Conservation (phyloP, 2,797 vertebrate genomes). For the Apodemus agrarius region DNA sequence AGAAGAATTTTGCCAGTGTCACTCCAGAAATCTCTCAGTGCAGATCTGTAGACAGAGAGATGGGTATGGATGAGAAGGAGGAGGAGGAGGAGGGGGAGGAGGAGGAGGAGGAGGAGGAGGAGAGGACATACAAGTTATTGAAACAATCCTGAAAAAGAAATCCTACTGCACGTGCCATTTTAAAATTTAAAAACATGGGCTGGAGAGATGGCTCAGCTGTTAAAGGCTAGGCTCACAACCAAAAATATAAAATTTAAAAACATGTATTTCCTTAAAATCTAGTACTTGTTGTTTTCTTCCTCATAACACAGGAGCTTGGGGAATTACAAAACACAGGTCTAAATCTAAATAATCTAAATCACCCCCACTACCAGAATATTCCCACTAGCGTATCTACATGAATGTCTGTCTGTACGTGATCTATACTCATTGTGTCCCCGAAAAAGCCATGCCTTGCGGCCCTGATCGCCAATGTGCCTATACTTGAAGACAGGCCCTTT, state of each 20-base stretch:
- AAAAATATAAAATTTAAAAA: neutral
- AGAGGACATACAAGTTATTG: neutral
- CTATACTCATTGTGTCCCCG: neutral
- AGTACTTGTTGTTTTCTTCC: constrained; percentile 19
- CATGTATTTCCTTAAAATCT: neutral
- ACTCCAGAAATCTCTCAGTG: neutral
- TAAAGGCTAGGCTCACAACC: too few relatives aligned
- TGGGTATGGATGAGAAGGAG: neutral
- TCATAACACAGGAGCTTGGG: constrained; percentile 10
- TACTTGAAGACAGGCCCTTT: neutral
- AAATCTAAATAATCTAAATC: neutral
- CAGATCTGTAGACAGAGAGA: neutral
- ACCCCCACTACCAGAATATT: neutral
- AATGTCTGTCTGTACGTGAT: neutral
- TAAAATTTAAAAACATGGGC: neutral
- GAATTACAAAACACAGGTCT: neutral
- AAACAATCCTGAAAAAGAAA: neutral
- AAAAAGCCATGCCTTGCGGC: neutral
- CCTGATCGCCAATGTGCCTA: neutral
- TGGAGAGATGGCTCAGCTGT: too few relatives aligned
- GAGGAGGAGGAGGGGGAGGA: too few relatives aligned
- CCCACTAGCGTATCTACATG: neutral
- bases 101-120: too few relatives aligned
- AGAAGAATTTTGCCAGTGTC: neutral
- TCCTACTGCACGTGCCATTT: neutral